Conservation (phyloP, 1,140 invertebrate genomes). For the Mizuhopecten yessoensis region DNA sequence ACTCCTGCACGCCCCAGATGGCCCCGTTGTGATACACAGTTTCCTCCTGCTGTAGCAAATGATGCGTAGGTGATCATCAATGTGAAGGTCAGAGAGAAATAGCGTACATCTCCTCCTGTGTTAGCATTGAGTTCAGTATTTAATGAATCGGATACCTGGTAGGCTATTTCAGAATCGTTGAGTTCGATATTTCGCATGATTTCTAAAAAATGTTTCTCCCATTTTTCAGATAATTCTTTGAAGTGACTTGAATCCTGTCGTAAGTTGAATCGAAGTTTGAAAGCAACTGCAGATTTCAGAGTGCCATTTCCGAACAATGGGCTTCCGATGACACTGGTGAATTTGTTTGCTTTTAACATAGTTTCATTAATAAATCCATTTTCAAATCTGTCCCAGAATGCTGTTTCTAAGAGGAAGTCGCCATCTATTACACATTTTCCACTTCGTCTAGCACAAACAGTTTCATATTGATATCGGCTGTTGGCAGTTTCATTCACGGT, state of each 20-base stretch:
- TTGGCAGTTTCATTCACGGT: neutral
- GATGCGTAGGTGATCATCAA: constrained; percentile 32
- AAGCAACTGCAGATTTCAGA: neutral
- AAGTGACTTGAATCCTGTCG: neutral
- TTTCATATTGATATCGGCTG: neutral
- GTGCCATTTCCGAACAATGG: neutral
- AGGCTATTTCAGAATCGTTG: neutral
- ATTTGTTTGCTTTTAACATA: neutral
- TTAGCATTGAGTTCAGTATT: neutral
- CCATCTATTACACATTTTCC: neutral
- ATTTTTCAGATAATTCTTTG: neutral
- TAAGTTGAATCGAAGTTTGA: neutral
- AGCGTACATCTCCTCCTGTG: neutral
- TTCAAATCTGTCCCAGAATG: neutral
- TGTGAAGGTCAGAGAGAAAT: constrained; percentile 32
- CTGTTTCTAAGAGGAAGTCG: neutral
- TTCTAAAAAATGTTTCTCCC: constrained; percentile 19
- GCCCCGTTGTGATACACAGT: constrained; percentile 52
- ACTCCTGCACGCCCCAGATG: constrained; percentile 84
- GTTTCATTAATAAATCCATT: neutral
- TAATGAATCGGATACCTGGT: neutral
- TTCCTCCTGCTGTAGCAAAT: constrained; percentile 7
- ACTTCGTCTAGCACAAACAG: neutral
- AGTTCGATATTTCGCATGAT: neutral
- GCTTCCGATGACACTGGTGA: neutral